These are phyloP conservation scores for Mobula hypostoma DNA, from an alignment of 2,113 vertebrate genomes.

Conservation along the genomic window DNA sequence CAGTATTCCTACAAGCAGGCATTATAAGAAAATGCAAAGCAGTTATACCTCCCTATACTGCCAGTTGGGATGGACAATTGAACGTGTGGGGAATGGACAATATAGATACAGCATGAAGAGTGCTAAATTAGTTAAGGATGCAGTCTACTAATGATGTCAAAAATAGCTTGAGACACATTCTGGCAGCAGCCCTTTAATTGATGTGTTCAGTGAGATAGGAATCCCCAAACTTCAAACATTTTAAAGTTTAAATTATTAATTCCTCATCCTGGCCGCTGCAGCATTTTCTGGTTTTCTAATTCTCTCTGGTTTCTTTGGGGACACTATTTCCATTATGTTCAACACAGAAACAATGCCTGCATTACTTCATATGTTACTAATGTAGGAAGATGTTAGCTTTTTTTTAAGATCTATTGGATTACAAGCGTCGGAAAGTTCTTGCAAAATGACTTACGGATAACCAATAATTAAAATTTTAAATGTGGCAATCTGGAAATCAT, in stretches of 20 bases:
- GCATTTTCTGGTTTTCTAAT: background rate
- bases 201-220: background rate
- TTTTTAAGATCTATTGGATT: background rate
- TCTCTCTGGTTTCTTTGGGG: background rate
- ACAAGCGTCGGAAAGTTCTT: background rate
- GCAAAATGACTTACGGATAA: no score
- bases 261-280: background rate
- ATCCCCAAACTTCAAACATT: background rate
- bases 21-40: no score
- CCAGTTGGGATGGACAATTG: background rate
- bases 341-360: background rate
- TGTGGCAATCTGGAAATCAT: background rate
- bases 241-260: background rate
- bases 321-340: background rate
- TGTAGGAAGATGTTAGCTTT: background rate
- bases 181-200: background rate
- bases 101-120: background rate
- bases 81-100: background rate
- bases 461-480: background rate
- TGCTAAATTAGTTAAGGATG: background rate
- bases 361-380: background rate
- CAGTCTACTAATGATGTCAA: background rate
- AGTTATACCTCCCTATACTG: no score
- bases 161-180: background rate
- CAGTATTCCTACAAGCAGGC: no score